Base-by-base conservation (phyloP, 2,797 vertebrate genomes). In the Todus mexicanus region DNA sequence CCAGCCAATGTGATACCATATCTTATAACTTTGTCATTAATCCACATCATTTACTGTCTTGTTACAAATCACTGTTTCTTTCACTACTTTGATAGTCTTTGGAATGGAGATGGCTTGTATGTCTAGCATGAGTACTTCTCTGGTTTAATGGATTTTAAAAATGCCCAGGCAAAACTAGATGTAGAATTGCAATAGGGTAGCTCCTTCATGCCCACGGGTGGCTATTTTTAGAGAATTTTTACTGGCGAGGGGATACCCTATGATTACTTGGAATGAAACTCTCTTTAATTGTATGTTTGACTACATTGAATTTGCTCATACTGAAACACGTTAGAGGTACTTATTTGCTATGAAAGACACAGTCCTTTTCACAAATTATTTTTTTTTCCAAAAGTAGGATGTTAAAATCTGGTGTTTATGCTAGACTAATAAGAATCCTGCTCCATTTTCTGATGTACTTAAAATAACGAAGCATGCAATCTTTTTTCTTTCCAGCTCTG, bases 21-120 rank as follows among this genome's bases (percentile, higher is more conserved):
- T 96, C 93, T 96, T 96, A 92, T 95, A 96, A 96, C 97, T 98
- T 93, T 92, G 94, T 97, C 96, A 97, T 98, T 98, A 98, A 97
- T 97, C 96, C 96, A 94, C 97, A 96, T 96, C 89, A 93, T 97
- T 96, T 88, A 87, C 97, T 97, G 94, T 97, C 93, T 95, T 92
- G 70, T 97, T 96, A 96, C 91, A 90, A 53, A 83, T 96, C 96
- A 95, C 91, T 23, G 74, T 97, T 97, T 96, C 95, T 95, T 95
- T 97, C 94, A 95, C 95, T 96, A 69, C 96, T 96, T 95, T 88
- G 96, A 79, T 95, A 87, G 94, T 94, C 84, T 82, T 92, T 97
- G 97, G 96, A 98, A 97, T 97, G 97, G 98, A 98, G 98, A 97
- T 97, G 96, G 97, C 97, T 97, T 98, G 97, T 97, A 92, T 97